These are phyloP conservation scores for Asbolus verrucosus DNA, from an alignment of 1,140 invertebrate species.

Conservation along the genomic window DNA sequence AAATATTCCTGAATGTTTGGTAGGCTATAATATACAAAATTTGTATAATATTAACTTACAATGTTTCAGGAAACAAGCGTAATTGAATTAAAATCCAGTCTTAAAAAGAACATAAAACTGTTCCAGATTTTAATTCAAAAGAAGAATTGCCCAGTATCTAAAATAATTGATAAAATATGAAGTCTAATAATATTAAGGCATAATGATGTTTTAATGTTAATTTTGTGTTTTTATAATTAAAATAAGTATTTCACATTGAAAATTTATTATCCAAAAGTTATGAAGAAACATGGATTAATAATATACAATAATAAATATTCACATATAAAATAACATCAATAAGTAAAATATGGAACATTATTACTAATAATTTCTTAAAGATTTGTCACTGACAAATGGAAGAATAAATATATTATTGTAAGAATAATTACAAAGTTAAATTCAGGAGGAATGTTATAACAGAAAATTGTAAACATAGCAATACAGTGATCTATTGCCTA, in stretches of 20 bases:
- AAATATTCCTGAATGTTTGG: too few species aligned
- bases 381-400: slow-evolving; percentile 51
- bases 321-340: slow-evolving; percentile 57
- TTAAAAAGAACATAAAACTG: too few species aligned
- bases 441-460: slow-evolving; percentile 52
- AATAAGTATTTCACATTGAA: slow-evolving; percentile 45
- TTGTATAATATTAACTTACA: too few species aligned
- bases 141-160: too few species aligned
- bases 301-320: slow-evolving; percentile 54
- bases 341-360: slow-evolving; percentile 51
- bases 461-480: slow-evolving; percentile 50
- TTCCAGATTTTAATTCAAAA: too few species aligned
- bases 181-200: too few species aligned
- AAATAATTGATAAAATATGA: too few species aligned
- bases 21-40: too few species aligned
- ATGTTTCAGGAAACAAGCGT: too few species aligned
- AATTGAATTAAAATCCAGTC: too few species aligned
- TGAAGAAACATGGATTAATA: slow-evolving; percentile 50
- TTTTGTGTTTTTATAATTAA: not conserved
- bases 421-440: slow-evolving; percentile 48
- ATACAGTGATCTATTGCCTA: slow-evolving; percentile 49
- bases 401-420: slow-evolving; percentile 53
- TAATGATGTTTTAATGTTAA: not conserved
- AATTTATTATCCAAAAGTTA: slow-evolving; percentile 53
- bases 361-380: slow-evolving; percentile 46